phyloP scores from a whole-genome alignment of 2,113 vertebrate genomes.

The Chinchilla lanigera region DNA sequence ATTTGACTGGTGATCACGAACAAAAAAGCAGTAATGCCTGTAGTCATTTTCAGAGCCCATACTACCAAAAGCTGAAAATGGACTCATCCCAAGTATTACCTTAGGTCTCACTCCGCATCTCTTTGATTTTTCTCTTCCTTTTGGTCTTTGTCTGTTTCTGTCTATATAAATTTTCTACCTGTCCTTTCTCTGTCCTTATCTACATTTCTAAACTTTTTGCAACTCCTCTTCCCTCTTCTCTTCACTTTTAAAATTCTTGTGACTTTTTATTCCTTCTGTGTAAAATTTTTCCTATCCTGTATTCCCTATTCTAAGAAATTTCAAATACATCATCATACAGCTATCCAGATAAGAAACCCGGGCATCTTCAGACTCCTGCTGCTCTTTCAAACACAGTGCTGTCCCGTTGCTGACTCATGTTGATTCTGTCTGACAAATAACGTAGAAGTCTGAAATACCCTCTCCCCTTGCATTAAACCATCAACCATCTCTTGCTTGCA shows the following conservation, averaged over 20 bases:
- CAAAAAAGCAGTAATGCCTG: neutral
- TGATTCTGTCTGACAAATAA: neutral
- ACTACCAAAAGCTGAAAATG: neutral
- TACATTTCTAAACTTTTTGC: conserved; percentile 36
- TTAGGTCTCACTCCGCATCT: neutral
- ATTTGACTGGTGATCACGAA: neutral
- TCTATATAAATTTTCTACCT: neutral
- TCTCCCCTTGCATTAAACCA: neutral
- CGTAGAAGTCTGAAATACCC: neutral
- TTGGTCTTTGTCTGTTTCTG: neutral
- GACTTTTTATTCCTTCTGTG: neutral
- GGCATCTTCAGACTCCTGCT: neutral
- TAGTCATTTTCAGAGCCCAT: neutral
- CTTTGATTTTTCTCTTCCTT: conserved; percentile 23
- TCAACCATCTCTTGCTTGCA: neutral
- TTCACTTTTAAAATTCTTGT: neutral
- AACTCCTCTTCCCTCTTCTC: neutral
- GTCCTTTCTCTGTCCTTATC: neutral
- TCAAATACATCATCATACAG: neutral
- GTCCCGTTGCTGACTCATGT: neutral
- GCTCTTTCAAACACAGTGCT: neutral
- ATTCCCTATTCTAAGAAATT: neutral
- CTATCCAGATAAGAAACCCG: neutral
- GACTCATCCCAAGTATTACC: neutral
- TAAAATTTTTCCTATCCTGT: neutral